phyloP scores from a whole-genome alignment of 1,140 invertebrate species.

The Sitophilus oryzae region DNA sequence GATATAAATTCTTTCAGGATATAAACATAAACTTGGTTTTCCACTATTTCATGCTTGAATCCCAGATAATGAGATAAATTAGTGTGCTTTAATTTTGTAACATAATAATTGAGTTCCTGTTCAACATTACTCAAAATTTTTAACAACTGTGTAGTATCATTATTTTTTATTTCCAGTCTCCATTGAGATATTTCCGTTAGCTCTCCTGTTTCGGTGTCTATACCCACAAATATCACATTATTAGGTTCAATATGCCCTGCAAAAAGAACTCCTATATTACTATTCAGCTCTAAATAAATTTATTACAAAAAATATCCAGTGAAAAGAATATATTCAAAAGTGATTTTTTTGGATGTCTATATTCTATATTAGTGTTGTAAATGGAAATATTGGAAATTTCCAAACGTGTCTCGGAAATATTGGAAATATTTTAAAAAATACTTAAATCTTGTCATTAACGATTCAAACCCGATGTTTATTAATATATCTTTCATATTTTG shows the following conservation, averaged over 20 bases:
- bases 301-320: slow-evolving; percentile 1
- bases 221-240: slow-evolving; percentile 61
- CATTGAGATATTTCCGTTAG: slow-evolving; percentile 65
- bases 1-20: slow-evolving; percentile 63
- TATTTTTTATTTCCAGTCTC: slow-evolving; percentile 42
- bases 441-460: too few species aligned
- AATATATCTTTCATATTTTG: too few species aligned
- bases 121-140: slow-evolving; percentile 61
- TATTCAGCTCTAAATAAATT: too few species aligned
- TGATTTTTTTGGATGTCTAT: too few species aligned
- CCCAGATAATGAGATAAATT: slow-evolving; percentile 69
- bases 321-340: too few species aligned
- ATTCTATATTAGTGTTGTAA: too few species aligned
- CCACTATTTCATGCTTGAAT: slow-evolving; percentile 55
- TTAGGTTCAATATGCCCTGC: slow-evolving; percentile 59
- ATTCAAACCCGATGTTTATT: too few species aligned
- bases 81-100: slow-evolving; percentile 62
- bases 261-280: too few species aligned
- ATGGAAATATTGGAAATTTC: too few species aligned
- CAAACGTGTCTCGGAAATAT: too few species aligned
- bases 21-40: slow-evolving; percentile 53
- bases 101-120: slow-evolving; percentile 62
- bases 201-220: slow-evolving; percentile 62
- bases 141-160: slow-evolving; percentile 44
- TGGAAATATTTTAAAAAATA: too few species aligned